A percentile compares a stretch with the other conserved stretches of the same genome.
phyloP scores from a whole-genome alignment of 2,888 invertebrate species.

The Pherbina coryleti region DNA sequence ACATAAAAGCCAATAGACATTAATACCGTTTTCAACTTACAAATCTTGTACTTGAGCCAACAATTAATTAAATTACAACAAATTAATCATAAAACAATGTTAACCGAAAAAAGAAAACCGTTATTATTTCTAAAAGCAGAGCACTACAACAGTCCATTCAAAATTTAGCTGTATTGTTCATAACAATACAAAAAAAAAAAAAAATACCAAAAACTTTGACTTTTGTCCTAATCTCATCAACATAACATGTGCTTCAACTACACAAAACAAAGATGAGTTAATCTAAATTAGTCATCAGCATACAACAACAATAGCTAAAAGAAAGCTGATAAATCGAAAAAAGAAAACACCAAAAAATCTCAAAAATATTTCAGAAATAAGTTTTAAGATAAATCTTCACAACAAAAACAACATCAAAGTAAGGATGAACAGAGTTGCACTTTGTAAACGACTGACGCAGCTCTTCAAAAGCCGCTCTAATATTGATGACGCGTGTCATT shows the following conservation, averaged over 20 bases:
- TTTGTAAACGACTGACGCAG: constrained; percentile 2
- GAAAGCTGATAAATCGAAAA: not conserved
- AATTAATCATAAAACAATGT: constrained; percentile 41
- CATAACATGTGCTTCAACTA: constrained; percentile 23
- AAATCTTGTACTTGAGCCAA: not conserved
- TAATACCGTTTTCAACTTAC: not conserved
- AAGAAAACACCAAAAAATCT: not conserved
- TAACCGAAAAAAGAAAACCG: not conserved
- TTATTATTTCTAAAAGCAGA: not conserved
- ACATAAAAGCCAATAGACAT: not conserved
- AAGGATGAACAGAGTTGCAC: not conserved
- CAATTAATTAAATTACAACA: constrained; percentile 39
- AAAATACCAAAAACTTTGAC: not conserved
- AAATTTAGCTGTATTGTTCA: not conserved
- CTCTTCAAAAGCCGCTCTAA: constrained; percentile 44
- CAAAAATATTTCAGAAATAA: not conserved
- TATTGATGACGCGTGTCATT: constrained; percentile 64
- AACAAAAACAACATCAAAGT: constrained; percentile 6
- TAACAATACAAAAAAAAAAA: not conserved
- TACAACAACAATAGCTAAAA: constrained; percentile 15
- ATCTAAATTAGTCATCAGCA: constrained; percentile 40
- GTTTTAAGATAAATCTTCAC: constrained; percentile 33
- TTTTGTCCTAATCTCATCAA: constrained; percentile 14
- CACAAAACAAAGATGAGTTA: constrained; percentile 37
- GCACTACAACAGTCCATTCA: not conserved